These are phyloP conservation scores for Fragariocoptes setiger DNA, from an alignment of 1,140 invertebrate species.

Conservation along the genomic window DNA sequence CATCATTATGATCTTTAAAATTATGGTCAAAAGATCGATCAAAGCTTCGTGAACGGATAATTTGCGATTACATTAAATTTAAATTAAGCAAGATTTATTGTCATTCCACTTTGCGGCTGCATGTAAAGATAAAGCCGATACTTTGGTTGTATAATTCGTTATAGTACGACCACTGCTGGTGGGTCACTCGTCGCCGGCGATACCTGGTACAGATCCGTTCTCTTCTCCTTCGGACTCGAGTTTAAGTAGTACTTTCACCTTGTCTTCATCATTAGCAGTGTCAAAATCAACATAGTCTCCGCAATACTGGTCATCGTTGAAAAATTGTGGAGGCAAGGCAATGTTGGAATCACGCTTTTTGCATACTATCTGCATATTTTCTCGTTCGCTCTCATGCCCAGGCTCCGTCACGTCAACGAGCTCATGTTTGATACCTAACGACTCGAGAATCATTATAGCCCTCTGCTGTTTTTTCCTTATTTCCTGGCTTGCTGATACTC, in stretches of 20 bases:
- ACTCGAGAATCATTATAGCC: slow-evolving; percentile 61
- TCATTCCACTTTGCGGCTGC: no score
- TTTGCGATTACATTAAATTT: no score
- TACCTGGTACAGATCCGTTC: no score
- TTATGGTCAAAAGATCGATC: no score
- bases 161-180: no score
- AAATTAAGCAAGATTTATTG: no score
- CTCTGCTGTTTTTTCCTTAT: slow-evolving; percentile 61
- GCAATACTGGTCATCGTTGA: slow-evolving; percentile 65
- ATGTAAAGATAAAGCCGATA: no score
- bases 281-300: slow-evolving; percentile 78
- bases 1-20: no score
- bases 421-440: slow-evolving; percentile 53
- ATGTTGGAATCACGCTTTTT: slow-evolving; percentile 32
- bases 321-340: slow-evolving; percentile 50
- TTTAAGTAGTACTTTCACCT: slow-evolving; percentile 41
- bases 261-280: slow-evolving; percentile 59
- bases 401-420: slow-evolving; percentile 71
- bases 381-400: slow-evolving; percentile 48
- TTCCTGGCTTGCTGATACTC: slow-evolving; percentile 65
- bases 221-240: slow-evolving; percentile 12
- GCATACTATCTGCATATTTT: slow-evolving; percentile 63
- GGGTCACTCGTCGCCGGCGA: no score
- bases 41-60: no score
- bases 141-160: no score